Conservation (phyloP, 2,113 vertebrate species). For the Thinocorus orbignyianus region DNA sequence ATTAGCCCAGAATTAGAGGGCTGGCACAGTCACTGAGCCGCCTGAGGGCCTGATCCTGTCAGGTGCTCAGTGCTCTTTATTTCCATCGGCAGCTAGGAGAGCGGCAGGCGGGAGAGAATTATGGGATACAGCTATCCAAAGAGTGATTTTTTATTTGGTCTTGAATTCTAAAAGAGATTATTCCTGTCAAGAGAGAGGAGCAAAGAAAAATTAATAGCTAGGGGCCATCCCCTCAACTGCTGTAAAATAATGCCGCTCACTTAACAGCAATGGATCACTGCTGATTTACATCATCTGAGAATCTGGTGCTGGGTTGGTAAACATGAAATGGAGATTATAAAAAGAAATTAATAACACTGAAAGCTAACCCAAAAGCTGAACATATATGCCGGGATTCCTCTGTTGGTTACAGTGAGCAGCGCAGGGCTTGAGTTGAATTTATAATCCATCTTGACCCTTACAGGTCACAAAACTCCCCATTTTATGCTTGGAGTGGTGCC, state of each 20-base stretch:
- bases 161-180: constrained; percentile 26
- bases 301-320: not conserved
- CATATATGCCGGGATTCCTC: not conserved
- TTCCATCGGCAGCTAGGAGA: not conserved
- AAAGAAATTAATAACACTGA: not conserved
- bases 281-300: not conserved
- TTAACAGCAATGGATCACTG: not conserved
- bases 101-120: not conserved
- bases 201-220: constrained; percentile 30
- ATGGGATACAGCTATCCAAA: not conserved
- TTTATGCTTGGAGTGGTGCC: not conserved
- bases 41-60: constrained; percentile 19
- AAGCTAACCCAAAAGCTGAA: not conserved
- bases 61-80: not conserved
- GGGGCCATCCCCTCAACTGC: not conserved
- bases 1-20: constrained; percentile 50
- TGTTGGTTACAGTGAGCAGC: not conserved
- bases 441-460: not conserved
- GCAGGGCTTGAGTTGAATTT: not conserved
- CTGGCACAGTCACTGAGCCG: constrained; percentile 6
- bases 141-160: constrained; percentile 2
- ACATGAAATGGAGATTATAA: constrained; percentile 6
- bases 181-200: constrained; percentile 9
- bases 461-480: not conserved
- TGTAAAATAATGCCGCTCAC: not conserved